Evolutionary conservation across 92 coral and sea anemone genomes (phyloP).

Genomic region (Meandrina meandrites): DNA sequence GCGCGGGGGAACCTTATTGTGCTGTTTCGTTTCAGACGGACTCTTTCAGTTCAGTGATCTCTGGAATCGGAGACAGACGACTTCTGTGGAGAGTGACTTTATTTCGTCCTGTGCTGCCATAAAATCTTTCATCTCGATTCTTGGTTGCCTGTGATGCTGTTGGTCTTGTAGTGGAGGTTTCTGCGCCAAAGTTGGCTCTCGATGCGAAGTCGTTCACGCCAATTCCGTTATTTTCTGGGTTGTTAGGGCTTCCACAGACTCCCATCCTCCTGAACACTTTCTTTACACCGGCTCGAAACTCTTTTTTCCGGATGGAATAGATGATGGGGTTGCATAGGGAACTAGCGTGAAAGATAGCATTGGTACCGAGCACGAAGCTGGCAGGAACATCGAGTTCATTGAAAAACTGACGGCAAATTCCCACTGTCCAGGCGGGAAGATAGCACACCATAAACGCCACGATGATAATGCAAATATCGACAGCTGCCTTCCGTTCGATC

Average conservation of each 20-base stretch:
- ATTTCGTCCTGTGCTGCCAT: too few species aligned
- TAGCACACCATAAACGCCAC: slow-evolving; percentile 11
- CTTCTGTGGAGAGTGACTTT: too few species aligned
- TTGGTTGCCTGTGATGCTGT: too few species aligned
- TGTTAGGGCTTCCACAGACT: background rate
- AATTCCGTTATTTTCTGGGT: background rate
- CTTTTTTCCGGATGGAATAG: slow-evolving; percentile 13
- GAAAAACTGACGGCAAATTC: background rate
- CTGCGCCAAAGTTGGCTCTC: too few species aligned
- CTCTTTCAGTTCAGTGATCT: too few species aligned
- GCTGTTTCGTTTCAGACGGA: too few species aligned
- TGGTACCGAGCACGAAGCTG: background rate
- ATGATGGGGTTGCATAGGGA: slow-evolving; percentile 6
- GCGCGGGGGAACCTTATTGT: too few species aligned
- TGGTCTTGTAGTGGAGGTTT: too few species aligned
- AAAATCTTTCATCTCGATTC: too few species aligned
- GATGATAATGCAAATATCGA: slow-evolving; percentile 9
- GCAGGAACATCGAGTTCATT: background rate
- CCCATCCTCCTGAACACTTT: background rate
- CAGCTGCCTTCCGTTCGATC: background rate
- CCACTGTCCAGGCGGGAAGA: slow-evolving; percentile 4
- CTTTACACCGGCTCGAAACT: background rate
- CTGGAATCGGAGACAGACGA: too few species aligned
- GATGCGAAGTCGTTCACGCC: background rate
- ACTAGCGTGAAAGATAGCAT: background rate